Percentiles rank a stretch among this genome's conserved stretches.
Evolutionary conservation across 37 sponge, comb jelly and placozoan genomes (phyloP).

Genomic region (Spongilla lacustris): DNA sequence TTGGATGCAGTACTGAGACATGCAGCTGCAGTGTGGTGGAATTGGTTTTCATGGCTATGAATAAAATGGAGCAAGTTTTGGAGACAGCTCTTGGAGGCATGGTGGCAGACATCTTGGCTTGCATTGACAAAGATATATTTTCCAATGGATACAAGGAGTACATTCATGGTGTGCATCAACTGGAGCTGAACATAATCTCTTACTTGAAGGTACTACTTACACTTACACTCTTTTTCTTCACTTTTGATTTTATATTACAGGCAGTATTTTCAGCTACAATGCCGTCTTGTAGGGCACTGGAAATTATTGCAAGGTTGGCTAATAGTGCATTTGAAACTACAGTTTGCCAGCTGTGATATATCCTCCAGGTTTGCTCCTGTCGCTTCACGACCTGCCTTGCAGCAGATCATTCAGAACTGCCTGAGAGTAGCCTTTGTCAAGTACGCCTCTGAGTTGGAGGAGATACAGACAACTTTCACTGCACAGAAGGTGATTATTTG

Average conservation of each 20-base stretch:
- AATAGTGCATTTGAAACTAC: neutral
- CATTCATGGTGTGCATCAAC: constrained; percentile 5
- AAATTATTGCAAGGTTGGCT: constrained; percentile 11
- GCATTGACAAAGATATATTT: constrained; percentile 23
- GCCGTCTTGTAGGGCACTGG: constrained; percentile 7
- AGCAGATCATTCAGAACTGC: constrained; percentile 25
- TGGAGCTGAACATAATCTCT: constrained; percentile 49
- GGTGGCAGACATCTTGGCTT: constrained; percentile 37
- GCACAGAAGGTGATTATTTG: constrained; percentile 65
- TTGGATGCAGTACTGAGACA: neutral
- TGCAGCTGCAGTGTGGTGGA: constrained; percentile 39
- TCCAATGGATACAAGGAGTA: constrained; percentile 8
- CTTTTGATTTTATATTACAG: neutral
- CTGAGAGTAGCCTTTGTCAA: constrained; percentile 24
- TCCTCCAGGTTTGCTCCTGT: constrained; percentile 37
- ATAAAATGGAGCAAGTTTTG: neutral
- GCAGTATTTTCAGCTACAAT: neutral
- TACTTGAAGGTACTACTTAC: constrained; percentile 54
- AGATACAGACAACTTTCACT: constrained; percentile 68
- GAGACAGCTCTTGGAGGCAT: constrained; percentile 5
- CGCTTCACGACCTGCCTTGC: constrained; percentile 20
- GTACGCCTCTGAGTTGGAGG: constrained; percentile 77
- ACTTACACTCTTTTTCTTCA: neutral
- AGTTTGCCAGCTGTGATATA: too few species aligned
- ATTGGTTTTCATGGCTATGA: constrained; percentile 5